Percentiles rank a stretch among this genome's conserved stretches.
Evolutionary conservation across 1,140 invertebrate genomes (phyloP).

Genomic region (Batillaria attramentaria): DNA sequence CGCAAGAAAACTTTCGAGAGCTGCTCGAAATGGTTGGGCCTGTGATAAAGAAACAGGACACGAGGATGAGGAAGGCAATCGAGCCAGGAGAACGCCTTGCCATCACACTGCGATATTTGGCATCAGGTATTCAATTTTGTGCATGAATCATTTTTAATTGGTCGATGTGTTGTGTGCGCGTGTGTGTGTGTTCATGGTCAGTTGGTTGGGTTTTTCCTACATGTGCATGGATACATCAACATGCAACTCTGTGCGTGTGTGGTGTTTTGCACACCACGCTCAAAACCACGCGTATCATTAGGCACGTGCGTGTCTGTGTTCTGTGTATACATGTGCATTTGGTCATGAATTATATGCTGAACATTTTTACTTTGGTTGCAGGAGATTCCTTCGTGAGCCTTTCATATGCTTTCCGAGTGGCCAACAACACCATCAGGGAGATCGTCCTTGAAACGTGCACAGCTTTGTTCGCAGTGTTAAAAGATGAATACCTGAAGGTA

Average conservation of each 20-base stretch:
- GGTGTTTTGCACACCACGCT: too few species aligned
- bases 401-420: constrained; percentile 9
- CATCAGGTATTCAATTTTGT: constrained; percentile 25
- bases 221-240: too few species aligned
- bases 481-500: constrained; percentile 20
- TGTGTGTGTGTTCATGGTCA: too few species aligned
- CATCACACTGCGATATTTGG: constrained; percentile 28
- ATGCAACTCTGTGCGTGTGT: too few species aligned
- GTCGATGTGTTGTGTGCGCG: too few species aligned
- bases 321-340: not conserved
- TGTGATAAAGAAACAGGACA: not conserved
- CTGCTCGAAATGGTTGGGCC: not conserved
- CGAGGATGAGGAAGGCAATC: not conserved
- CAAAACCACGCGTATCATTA: too few species aligned
- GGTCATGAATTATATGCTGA: not conserved
- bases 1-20: not conserved
- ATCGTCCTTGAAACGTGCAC: constrained; percentile 20
- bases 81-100: constrained; percentile 7
- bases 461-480: constrained; percentile 14
- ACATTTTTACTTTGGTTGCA: constrained; percentile 10
- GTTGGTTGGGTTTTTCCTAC: too few species aligned
- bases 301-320: too few species aligned
- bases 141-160: too few species aligned
- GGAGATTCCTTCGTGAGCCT: constrained; percentile 15
- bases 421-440: not conserved